A percentile compares a stretch with the other conserved stretches of the same genome.
These are phyloP conservation scores for Grammomys surdaster DNA, from an alignment of 2,113 vertebrate genomes.

Conservation along the genomic window DNA sequence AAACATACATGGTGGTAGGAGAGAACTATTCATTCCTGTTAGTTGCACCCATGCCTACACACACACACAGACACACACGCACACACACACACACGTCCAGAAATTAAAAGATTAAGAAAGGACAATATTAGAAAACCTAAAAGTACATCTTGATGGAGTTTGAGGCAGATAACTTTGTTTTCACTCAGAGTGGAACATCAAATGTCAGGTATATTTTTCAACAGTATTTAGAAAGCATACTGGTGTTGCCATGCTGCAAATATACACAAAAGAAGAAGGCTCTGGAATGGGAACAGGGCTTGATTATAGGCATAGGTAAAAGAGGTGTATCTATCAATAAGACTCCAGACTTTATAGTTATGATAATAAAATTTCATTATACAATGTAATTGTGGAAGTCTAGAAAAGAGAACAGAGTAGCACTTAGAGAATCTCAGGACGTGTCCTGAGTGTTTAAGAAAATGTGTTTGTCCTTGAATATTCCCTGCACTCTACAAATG, in stretches of 20 bases:
- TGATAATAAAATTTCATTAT: conserved; percentile 80
- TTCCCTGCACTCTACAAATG: conserved; percentile 73
- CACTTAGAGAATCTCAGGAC: conserved; percentile 92
- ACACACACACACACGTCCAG: conserved; percentile 52
- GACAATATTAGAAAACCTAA: conserved; percentile 81
- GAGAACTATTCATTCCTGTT: no score
- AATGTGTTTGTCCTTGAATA: conserved; percentile 84
- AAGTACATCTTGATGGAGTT: conserved; percentile 87
- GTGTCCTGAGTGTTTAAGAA: conserved; percentile 84
- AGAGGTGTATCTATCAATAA: conserved; percentile 78
- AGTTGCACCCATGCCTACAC: no score
- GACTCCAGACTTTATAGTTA: conserved; percentile 69
- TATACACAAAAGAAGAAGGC: conserved; percentile 86
- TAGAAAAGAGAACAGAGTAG: conserved; percentile 84
- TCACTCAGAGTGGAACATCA: conserved; percentile 93
- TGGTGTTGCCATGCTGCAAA: conserved; percentile 94
- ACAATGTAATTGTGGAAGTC: conserved; percentile 90
- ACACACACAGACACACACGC: no score
- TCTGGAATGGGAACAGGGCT: conserved; percentile 91
- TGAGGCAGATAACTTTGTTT: conserved; percentile 94
- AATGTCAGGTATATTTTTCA: conserved; percentile 95
- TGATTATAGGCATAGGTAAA: conserved; percentile 86
- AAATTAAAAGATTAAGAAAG: conserved; percentile 88
- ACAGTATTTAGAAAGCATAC: conserved; percentile 93
- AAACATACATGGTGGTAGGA: not conserved